phyloP scores from a whole-genome alignment of 2,888 invertebrate genomes.

The Agrochola lota region DNA sequence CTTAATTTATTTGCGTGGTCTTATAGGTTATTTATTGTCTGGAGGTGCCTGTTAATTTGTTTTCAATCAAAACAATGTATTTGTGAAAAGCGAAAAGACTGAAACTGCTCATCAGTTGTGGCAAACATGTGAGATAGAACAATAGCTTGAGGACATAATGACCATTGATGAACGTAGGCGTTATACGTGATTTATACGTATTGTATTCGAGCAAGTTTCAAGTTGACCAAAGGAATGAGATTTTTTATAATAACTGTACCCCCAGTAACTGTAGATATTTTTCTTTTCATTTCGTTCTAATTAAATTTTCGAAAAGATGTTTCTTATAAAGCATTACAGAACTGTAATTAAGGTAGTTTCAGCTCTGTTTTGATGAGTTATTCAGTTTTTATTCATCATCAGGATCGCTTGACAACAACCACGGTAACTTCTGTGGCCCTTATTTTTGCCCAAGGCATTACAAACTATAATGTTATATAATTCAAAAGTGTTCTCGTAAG shows the following conservation, averaged over 20 bases:
- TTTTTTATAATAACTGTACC: not conserved
- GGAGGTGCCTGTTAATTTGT: slow-evolving; percentile 22
- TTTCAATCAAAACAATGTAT: slow-evolving; percentile 22
- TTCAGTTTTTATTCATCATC: not conserved
- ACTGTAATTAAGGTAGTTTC: too few species aligned
- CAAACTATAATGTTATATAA: slow-evolving; percentile 27
- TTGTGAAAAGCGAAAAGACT: not conserved
- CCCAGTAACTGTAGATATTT: not conserved
- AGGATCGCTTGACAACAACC: not conserved
- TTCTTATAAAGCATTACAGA: not conserved
- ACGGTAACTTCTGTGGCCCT: not conserved
- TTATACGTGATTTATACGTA: not conserved
- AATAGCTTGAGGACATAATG: not conserved
- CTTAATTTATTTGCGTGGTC: slow-evolving; percentile 18
- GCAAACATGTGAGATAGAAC: not conserved
- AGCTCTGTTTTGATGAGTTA: not conserved
- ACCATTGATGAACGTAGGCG: not conserved
- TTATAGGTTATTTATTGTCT: slow-evolving; percentile 21
- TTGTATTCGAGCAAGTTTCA: not conserved
- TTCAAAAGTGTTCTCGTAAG: slow-evolving; percentile 31
- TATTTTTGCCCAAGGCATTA: not conserved
- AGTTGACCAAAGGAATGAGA: not conserved
- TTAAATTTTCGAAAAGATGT: not conserved
- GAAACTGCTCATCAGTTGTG: not conserved
- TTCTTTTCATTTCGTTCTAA: not conserved